Percentiles rank a stretch among this genome's conserved stretches.
Evolutionary conservation across 2,797 vertebrate genomes (phyloP).

Genomic region (Lepidocolaptes lacrymiger): DNA sequence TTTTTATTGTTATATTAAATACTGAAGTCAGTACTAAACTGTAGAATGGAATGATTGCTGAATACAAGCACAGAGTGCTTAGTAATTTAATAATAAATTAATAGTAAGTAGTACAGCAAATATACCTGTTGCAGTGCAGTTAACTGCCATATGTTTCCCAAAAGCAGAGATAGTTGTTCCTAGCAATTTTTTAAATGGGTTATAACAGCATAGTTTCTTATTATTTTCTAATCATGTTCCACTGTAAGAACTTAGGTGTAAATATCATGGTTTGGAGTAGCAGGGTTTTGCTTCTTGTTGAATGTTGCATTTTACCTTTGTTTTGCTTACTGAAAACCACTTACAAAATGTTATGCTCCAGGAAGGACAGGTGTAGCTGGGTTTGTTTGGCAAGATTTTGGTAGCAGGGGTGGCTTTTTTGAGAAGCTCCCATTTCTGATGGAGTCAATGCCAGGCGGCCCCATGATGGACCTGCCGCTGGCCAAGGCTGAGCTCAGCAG

Average conservation of each 20-base stretch:
- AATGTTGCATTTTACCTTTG: background rate
- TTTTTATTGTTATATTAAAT: background rate
- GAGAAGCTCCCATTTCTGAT: background rate
- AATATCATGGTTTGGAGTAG: background rate
- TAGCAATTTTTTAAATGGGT: background rate
- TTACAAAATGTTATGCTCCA: background rate
- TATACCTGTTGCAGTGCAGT: background rate
- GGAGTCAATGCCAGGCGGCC: background rate
- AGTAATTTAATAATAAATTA: background rate
- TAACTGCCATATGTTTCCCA: background rate
- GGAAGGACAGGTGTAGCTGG: background rate
- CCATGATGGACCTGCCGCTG: background rate
- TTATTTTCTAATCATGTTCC: background rate
- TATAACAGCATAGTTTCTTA: background rate
- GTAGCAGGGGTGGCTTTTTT: background rate
- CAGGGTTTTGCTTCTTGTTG: background rate
- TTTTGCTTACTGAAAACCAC: background rate
- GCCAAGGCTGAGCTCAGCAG: no score
- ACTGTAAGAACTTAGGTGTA: background rate
- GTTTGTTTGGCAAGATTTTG: background rate
- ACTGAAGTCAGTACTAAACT: background rate
- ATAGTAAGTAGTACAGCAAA: background rate
- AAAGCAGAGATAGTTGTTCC: background rate
- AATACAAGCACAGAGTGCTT: background rate
- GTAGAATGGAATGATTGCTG: background rate